Conservation (phyloP, 1,140 invertebrate genomes). For the Galleria mellonella region DNA sequence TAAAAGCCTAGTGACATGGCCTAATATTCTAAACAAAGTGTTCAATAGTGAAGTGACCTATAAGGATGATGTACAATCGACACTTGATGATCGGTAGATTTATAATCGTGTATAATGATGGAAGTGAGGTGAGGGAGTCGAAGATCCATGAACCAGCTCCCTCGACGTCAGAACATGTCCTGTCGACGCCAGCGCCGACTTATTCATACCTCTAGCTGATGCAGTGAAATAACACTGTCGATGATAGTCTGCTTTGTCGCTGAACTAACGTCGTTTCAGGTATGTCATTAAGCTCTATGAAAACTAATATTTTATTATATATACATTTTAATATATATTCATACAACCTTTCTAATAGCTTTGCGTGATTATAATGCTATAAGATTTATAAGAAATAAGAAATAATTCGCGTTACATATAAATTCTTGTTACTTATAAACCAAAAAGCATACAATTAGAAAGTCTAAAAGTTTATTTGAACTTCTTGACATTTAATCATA, state of each 20-base stretch:
- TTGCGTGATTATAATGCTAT: no score
- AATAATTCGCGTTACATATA: no score
- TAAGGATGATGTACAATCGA: slow-evolving; percentile 27
- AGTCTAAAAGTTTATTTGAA: no score
- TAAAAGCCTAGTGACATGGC: slow-evolving; percentile 9
- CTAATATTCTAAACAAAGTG: slow-evolving; percentile 10
- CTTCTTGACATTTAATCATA: no score
- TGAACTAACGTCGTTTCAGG: slow-evolving; percentile 67
- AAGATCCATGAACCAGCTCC: slow-evolving; percentile 29
- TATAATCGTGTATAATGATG: slow-evolving; percentile 22
- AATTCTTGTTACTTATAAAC: no score
- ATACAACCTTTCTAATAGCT: no score
- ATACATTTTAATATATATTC: no score
- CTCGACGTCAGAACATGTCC: slow-evolving; percentile 28
- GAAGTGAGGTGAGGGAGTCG: slow-evolving; percentile 19
- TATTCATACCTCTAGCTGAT: slow-evolving; percentile 51
- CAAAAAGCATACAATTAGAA: no score
- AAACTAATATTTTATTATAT: no score
- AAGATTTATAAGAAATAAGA: no score
- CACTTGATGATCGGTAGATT: slow-evolving; percentile 14
- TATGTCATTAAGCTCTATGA: slow-evolving; percentile 20
- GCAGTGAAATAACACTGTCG: slow-evolving; percentile 56
- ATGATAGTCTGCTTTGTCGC: slow-evolving; percentile 71
- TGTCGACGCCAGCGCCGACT: slow-evolving; percentile 43
- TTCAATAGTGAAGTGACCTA: slow-evolving; percentile 32